phyloP scores from a whole-genome alignment of 1,140 invertebrate genomes.

The Drepana arcuata region DNA sequence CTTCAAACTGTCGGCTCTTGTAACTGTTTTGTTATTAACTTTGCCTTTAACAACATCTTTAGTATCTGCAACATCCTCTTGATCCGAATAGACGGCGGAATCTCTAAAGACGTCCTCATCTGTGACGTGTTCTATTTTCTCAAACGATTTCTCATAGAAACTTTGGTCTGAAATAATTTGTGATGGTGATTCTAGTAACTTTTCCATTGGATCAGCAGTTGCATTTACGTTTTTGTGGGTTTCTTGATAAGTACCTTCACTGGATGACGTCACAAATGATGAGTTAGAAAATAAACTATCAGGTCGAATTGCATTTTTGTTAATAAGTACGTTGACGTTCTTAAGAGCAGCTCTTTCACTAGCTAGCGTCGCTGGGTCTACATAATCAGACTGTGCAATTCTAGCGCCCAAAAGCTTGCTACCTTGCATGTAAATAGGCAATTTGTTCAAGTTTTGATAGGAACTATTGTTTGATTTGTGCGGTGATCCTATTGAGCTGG shows the following conservation, averaged over 20 bases:
- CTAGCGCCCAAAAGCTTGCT: constrained; percentile 87
- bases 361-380: constrained; percentile 80
- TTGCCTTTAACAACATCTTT: constrained; percentile 25
- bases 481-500: constrained; percentile 37
- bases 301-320: constrained; percentile 68
- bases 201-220: constrained; percentile 12
- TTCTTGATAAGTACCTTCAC: constrained; percentile 67
- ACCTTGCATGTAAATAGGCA: constrained; percentile 81
- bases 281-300: constrained; percentile 71
- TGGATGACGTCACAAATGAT: constrained; percentile 76
- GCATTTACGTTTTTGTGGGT: constrained; percentile 20
- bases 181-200: constrained; percentile 13
- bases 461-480: constrained; percentile 58
- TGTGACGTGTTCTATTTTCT: constrained; percentile 77
- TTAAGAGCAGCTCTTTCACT: constrained; percentile 57
- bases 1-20: constrained; percentile 42
- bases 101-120: constrained; percentile 83
- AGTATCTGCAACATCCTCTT: constrained; percentile 49
- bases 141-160: constrained; percentile 84
- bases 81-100: constrained; percentile 88
- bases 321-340: constrained; percentile 66
- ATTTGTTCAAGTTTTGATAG: constrained; percentile 68
- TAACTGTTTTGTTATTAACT: constrained; percentile 31
- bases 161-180: constrained; percentile 72
- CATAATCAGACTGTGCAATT: constrained; percentile 90